Percentiles rank a stretch among this genome's conserved stretches.
These are phyloP conservation scores for Sisyra nigra DNA, from an alignment of 2,888 invertebrate genomes.

Conservation along the genomic window DNA sequence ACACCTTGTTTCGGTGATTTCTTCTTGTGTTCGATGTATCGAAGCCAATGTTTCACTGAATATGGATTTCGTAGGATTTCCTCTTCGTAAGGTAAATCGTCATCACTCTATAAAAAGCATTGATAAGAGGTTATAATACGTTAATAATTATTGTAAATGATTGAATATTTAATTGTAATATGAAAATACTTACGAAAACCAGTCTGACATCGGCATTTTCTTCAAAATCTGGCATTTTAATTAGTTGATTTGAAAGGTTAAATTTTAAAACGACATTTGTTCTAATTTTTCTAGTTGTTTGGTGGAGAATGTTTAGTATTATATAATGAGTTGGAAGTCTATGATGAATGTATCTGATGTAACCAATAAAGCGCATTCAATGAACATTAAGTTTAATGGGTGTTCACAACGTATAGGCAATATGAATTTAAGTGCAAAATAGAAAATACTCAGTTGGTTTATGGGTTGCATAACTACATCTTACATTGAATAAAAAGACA, in stretches of 20 bases:
- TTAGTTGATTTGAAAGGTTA: neutral
- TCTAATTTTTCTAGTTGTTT: too few species aligned
- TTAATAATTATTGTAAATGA: neutral
- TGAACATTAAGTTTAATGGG: too few species aligned
- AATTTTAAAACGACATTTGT: too few species aligned
- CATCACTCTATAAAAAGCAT: conserved; percentile 54
- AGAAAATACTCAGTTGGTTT: too few species aligned
- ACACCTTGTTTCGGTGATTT: conserved; percentile 63
- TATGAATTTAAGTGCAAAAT: too few species aligned
- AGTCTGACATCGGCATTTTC: neutral
- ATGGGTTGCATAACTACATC: too few species aligned
- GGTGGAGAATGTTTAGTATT: too few species aligned
- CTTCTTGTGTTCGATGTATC: conserved; percentile 94
- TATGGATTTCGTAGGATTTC: conserved; percentile 95
- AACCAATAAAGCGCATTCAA: too few species aligned
- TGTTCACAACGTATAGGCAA: too few species aligned
- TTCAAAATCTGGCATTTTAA: neutral
- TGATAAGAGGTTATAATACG: neutral
- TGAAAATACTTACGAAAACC: conserved; percentile 3
- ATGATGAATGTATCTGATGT: too few species aligned
- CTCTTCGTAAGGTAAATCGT: conserved; percentile 96
- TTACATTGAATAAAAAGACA: too few species aligned
- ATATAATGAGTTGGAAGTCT: too few species aligned
- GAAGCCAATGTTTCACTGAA: conserved; percentile 95
- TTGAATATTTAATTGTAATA: neutral